Evolutionary conservation across 2,797 vertebrate genomes (phyloP).

Genomic region (Anniella stebbinsi): DNA sequence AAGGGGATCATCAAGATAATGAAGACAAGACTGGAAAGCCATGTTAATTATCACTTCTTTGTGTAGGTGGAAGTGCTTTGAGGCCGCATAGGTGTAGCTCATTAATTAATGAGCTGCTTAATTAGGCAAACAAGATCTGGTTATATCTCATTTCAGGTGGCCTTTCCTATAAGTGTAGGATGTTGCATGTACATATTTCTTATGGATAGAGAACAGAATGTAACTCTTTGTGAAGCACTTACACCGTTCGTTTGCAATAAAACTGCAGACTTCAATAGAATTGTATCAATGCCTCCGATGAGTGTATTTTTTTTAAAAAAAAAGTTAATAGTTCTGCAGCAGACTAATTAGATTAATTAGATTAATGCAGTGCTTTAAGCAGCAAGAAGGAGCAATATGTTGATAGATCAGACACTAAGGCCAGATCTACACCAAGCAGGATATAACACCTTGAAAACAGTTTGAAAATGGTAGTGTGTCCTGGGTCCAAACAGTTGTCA

Average conservation of each 20-base stretch:
- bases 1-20: conserved; percentile 50
- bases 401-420: neutral
- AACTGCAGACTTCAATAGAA: neutral
- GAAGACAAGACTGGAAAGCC: conserved; percentile 43
- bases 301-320: neutral
- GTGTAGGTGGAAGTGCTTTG: conserved; percentile 48
- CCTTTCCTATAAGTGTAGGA: conserved; percentile 27
- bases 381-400: neutral
- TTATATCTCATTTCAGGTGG: conserved; percentile 36
- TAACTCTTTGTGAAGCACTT: conserved; percentile 1
- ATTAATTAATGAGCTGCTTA: conserved; percentile 55
- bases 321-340: neutral
- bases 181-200: neutral
- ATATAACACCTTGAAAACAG: no score
- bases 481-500: no score
- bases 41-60: conserved; percentile 46
- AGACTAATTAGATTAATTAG: neutral
- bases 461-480: no score
- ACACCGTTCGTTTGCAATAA: neutral
- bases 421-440: no score
- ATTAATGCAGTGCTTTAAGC: neutral
- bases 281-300: neutral
- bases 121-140: conserved; percentile 47
- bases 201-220: neutral
- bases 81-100: conserved; percentile 37